These are phyloP conservation scores for Drosophila neotestacea DNA, from an alignment of 2,888 invertebrate species.

Conservation along the genomic window DNA sequence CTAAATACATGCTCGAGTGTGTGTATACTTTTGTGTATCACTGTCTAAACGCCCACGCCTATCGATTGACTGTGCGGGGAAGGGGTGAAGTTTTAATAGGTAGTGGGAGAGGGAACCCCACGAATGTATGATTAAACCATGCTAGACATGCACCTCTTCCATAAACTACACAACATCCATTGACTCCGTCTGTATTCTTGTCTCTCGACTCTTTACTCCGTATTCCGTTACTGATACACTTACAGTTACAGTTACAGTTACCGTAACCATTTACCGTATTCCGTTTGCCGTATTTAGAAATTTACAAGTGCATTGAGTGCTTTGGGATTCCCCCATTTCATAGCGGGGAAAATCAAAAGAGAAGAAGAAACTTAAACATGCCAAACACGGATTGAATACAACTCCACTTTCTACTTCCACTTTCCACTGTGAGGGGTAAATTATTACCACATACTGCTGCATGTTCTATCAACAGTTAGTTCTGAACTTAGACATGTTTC, in stretches of 20 bases:
- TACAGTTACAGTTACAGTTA: not conserved
- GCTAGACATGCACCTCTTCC: slow-evolving; percentile 68
- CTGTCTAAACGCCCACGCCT: slow-evolving; percentile 36
- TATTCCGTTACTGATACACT: not conserved
- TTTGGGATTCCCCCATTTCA: slow-evolving; percentile 9
- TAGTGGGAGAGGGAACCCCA: not conserved
- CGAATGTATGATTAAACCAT: slow-evolving; percentile 65
- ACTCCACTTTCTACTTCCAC: slow-evolving; percentile 2
- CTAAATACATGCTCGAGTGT: not conserved
- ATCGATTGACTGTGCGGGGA: slow-evolving; percentile 44
- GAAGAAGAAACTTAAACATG: slow-evolving; percentile 4
- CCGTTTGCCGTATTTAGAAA: slow-evolving; percentile 18
- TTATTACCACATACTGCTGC: not conserved
- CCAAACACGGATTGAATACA: slow-evolving; percentile 11
- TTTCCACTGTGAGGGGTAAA: not conserved
- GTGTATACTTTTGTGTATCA: slow-evolving; percentile 16
- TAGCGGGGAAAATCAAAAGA: not conserved
- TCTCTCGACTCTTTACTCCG: not conserved
- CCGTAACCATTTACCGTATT: not conserved
- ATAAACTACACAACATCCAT: slow-evolving; percentile 54
- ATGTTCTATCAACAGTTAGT: not conserved
- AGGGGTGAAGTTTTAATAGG: too few species aligned
- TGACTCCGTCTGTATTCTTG: slow-evolving; percentile 10
- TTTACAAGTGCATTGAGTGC: slow-evolving; percentile 31
- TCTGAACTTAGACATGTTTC: not conserved